Base-by-base conservation (phyloP, 1,140 invertebrate species). In the Ptiloglossa arizonensis region DNA sequence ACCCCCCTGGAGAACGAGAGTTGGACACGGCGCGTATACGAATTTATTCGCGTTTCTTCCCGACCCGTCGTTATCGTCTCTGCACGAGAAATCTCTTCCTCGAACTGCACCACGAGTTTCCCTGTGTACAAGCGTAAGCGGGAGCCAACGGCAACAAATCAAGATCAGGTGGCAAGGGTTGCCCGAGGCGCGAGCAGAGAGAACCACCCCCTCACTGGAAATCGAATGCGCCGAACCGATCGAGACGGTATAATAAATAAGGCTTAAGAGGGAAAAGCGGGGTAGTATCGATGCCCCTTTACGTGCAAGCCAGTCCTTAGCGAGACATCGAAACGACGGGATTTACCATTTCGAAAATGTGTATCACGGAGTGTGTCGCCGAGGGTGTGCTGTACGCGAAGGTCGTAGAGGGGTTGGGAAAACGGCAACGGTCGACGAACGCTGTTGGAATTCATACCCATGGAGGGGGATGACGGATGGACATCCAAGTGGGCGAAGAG, bases 211-310 rank as follows among this genome's bases (percentile, higher is more conserved):
- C 22, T n/a, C 13, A 8, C 17, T 15, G 52, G 29, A 72, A n/a
- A 52, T 74, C 62, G 77, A 60, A 27, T 46, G 56, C 15, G 56
- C 15, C 75, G 32, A 38, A 24, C 35, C 60, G 38, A 60, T 62
- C 46, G 46, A n/a, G 35, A 15, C 22, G 27, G 38, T 62, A 68
- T 52, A 56, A 79, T 78, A 81, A 81, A 79, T 78, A 68, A 72
- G 60, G 56, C 32, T 70, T 63, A 57, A 66, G 56, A 27, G 60
- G 22, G 27, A 2, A n/a, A n/a, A 2, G 27, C 24, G 9, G 19
- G 19, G 22, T 41, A 24, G 24, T 54, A 63, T 63, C 57, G 29
- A 24, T 52, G 41, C 32, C 4, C 27, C 29, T 48, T 38, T 41
- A 41, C 24, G 35, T 48, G 48, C 41, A 71, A 27, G 27, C 35